These are phyloP conservation scores for Saccopteryx bilineata DNA, from an alignment of 2,113 vertebrate species.

Conservation along the genomic window DNA sequence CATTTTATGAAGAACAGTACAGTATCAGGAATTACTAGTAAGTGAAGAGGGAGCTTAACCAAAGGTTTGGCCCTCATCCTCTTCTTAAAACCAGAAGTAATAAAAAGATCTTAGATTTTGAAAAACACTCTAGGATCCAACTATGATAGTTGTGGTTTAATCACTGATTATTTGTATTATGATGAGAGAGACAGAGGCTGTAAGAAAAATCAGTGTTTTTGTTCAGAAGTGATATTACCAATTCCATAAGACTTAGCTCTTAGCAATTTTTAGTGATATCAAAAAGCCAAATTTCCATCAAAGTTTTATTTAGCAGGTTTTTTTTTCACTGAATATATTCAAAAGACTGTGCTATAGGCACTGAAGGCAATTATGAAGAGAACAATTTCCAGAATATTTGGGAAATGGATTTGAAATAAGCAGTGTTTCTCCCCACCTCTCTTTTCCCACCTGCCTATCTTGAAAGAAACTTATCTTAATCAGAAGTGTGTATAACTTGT, in stretches of 20 bases:
- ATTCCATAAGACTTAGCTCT: neutral
- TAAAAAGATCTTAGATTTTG: neutral
- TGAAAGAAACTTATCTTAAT: neutral
- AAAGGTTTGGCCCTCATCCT: neutral
- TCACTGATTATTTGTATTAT: neutral
- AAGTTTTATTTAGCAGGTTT: conserved; percentile 62
- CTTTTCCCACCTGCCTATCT: neutral
- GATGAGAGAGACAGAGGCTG: neutral
- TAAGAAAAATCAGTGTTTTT: conserved; percentile 47
- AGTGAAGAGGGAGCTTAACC: neutral
- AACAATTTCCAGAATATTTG: neutral
- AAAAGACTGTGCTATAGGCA: neutral
- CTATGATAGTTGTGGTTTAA: neutral
- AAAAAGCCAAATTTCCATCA: conserved; percentile 45
- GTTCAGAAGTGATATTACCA: neutral
- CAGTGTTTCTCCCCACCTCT: neutral
- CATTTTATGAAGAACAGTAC: neutral
- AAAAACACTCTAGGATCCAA: neutral
- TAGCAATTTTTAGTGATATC: conserved; percentile 50
- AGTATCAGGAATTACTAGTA: neutral
- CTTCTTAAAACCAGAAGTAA: neutral
- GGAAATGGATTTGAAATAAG: conserved; percentile 41
- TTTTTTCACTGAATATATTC: conserved; percentile 62
- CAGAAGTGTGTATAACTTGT: neutral
- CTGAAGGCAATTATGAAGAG: neutral